Evolutionary conservation across 2,113 vertebrate genomes (phyloP).

Genomic region (Bettongia penicillata): DNA sequence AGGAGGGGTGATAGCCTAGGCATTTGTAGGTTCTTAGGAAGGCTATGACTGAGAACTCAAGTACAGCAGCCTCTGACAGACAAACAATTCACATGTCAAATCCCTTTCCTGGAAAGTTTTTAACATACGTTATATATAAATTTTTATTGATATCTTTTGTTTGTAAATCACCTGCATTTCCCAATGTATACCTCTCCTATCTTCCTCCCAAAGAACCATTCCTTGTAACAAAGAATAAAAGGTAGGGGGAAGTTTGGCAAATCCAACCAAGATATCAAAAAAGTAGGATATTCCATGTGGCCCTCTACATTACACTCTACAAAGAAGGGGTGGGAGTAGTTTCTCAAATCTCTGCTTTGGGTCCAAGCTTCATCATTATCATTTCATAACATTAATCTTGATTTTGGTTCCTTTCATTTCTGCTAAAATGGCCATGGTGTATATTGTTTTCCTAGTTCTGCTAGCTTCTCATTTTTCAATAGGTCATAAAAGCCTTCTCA

Average conservation of each 20-base stretch:
- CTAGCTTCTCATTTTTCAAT: background rate
- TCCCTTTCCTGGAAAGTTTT: background rate
- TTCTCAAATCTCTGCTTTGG: background rate
- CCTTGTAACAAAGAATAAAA: background rate
- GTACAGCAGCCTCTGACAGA: background rate
- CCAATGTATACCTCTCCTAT: background rate
- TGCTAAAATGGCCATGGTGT: background rate
- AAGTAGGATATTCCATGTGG: background rate
- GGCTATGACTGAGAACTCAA: background rate
- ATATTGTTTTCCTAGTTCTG: background rate
- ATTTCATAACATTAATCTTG: background rate
- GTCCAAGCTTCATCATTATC: background rate
- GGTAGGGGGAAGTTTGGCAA: background rate
- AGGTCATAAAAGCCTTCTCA: background rate
- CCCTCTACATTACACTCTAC: background rate
- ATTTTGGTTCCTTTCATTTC: background rate
- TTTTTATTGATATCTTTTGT: background rate
- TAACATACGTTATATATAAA: background rate
- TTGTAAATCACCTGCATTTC: background rate
- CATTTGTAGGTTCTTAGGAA: background rate
- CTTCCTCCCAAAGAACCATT: background rate
- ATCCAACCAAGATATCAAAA: background rate
- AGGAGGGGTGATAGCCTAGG: background rate
- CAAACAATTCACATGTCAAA: background rate
- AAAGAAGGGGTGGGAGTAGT: background rate